A percentile compares a stretch with the other conserved stretches of the same genome.
Evolutionary conservation across 1,140 invertebrate species (phyloP).

Genomic region (Asobara japonica): DNA sequence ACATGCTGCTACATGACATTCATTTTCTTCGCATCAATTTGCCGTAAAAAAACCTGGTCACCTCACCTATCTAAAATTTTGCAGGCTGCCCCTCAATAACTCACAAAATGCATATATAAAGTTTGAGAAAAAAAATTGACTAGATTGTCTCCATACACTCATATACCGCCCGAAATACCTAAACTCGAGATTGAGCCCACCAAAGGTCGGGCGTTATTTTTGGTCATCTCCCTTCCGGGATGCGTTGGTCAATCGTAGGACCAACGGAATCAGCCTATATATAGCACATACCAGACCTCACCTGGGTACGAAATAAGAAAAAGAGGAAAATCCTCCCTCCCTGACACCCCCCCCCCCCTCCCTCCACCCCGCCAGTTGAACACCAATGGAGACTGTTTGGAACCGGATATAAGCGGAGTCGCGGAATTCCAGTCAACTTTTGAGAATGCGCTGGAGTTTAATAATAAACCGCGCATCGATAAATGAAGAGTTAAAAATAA

Average conservation of each 20-base stretch:
- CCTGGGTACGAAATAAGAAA: neutral
- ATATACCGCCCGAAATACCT: no score
- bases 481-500: conserved; percentile 38
- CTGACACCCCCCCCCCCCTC: no score
- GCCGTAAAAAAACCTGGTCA: no score
- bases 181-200: conserved; percentile 9
- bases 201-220: conserved; percentile 2
- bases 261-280: conserved; percentile 7
- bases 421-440: conserved; percentile 1
- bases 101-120: neutral
- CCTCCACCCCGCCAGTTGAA: no score
- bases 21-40: no score
- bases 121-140: neutral
- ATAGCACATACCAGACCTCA: neutral
- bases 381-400: conserved; percentile 3
- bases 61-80: no score
- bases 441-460: conserved; percentile 23
- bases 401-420: neutral
- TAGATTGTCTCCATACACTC: neutral
- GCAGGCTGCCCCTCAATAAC: neutral
- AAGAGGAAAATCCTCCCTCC: neutral
- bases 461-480: conserved; percentile 38
- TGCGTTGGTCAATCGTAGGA: conserved; percentile 15
- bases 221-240: conserved; percentile 9
- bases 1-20: no score